phyloP scores from a whole-genome alignment of 2,888 invertebrate genomes.

The Tethea ocularis region DNA sequence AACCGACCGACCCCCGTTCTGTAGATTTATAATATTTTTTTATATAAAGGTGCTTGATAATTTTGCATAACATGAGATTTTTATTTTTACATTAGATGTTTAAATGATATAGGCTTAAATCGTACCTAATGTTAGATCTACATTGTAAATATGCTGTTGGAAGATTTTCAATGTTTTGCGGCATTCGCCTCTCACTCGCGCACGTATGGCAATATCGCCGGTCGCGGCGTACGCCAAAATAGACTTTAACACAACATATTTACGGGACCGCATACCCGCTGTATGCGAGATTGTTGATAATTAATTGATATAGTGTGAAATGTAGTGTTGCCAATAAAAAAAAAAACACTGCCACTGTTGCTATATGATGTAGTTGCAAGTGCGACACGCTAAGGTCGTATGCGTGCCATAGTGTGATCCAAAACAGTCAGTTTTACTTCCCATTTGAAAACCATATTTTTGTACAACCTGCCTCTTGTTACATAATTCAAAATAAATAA shows the following conservation, averaged over 20 bases:
- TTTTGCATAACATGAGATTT: constrained; percentile 48
- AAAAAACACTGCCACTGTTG: background rate
- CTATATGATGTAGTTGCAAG: background rate
- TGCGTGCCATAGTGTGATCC: background rate
- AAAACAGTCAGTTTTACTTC: background rate
- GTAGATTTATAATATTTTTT: constrained; percentile 33
- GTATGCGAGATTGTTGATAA: too few species aligned
- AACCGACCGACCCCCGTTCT: constrained; percentile 15
- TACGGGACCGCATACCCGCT: background rate
- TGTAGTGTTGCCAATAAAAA: background rate
- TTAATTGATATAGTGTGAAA: too few species aligned
- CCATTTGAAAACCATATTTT: background rate
- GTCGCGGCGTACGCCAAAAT: background rate
- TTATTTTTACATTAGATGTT: constrained; percentile 45
- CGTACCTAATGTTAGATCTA: constrained; percentile 17
- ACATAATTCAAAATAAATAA: background rate
- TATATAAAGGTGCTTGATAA: constrained; percentile 55
- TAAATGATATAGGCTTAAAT: constrained; percentile 2
- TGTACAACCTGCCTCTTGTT: background rate
- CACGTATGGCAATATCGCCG: background rate
- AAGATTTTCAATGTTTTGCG: background rate
- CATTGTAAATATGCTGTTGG: constrained; percentile 34
- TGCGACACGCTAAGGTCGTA: background rate
- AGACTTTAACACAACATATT: background rate
- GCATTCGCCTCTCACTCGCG: constrained; percentile 1